phyloP scores from a whole-genome alignment of 30 jellyfish, hydroid and myxozoan genomes.

The Chrysaora quinquecirrha region DNA sequence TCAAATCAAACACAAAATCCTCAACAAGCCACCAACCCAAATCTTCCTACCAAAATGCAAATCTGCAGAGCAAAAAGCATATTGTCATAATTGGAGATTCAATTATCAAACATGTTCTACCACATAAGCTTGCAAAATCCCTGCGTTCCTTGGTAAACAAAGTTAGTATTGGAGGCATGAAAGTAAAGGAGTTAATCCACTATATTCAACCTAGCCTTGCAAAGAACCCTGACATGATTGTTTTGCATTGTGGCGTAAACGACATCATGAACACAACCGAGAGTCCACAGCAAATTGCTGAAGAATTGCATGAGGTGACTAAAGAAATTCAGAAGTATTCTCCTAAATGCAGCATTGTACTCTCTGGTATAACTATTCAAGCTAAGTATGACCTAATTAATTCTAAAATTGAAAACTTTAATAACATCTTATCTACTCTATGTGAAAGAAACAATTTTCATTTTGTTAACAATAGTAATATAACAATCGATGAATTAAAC shows the following conservation, averaged over 20 bases:
- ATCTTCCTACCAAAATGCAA: neutral
- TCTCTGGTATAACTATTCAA: conserved; percentile 1
- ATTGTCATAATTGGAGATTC: neutral
- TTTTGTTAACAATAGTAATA: conserved; percentile 9
- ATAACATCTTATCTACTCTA: neutral
- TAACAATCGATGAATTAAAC: neutral
- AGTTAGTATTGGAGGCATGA: conserved; percentile 29
- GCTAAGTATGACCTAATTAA: neutral
- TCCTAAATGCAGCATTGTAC: neutral
- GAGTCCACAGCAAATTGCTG: neutral
- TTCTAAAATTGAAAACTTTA: neutral
- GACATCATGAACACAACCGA: neutral
- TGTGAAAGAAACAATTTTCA: conserved; percentile 7
- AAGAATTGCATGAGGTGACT: neutral
- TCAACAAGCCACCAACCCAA: neutral
- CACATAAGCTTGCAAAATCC: neutral
- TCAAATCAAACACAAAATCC: neutral
- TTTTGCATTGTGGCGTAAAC: too few relatives aligned
- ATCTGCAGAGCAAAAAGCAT: too few relatives aligned
- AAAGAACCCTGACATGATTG: neutral
- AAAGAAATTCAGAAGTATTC: neutral
- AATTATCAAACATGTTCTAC: neutral
- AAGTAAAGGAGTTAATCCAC: conserved; percentile 2
- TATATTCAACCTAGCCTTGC: conserved; percentile 13
- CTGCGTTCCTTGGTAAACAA: neutral